Base-by-base conservation (phyloP, 2,888 invertebrate species). In the Limnephilus lunatus region DNA sequence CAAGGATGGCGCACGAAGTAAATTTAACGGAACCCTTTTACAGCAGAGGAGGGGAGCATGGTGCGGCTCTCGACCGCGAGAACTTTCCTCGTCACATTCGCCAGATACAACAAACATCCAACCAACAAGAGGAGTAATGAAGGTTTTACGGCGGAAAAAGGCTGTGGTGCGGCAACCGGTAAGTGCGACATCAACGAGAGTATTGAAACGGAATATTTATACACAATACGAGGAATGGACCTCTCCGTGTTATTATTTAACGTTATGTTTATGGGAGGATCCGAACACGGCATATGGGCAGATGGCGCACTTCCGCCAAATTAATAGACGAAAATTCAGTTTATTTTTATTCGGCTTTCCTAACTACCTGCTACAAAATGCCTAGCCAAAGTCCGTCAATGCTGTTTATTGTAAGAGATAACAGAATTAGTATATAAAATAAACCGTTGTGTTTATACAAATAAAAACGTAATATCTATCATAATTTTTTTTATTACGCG, bases 121-220 rank as follows among this genome's bases (percentile, higher is more conserved):
- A n/a, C 68, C 68, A 25, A n/a, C 68, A n/a, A 68, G 19, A 68
- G 68, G 68, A 25, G 68, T 68, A 68, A n/a, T 68, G 68, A n/a
- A 68, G 25, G 25, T 68, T 68, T 68, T 68, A 68, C 68, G 68
- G 68, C 68, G 68, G 68, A n/a, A 9, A 68, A 87, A n/a, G 87
- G 35, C 32, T 35, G 25, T n/a, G 14, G 80, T 80, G 25, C 35
- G 80, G 25, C 35, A 80, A 31, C 68, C 35, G 68, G 35, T 81
- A 35, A 89, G 35, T 68, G 35, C 80, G 31, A 32, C 80, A 80
- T 80, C 80, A 81, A 25, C 25, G 32, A 89, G 88, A 80, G 88
- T 89, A 89, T 81, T 80, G 88, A 89, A 88, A 80, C 88, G n/a
- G 68, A 89, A 89, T 32, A 31, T 15, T 32, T 32, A 82, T 82